Evolutionary conservation across 1,140 invertebrate genomes (phyloP), one percentile per base, ranked within the genome.

Genomic region (Drosophila malerkotliana): DNA sequence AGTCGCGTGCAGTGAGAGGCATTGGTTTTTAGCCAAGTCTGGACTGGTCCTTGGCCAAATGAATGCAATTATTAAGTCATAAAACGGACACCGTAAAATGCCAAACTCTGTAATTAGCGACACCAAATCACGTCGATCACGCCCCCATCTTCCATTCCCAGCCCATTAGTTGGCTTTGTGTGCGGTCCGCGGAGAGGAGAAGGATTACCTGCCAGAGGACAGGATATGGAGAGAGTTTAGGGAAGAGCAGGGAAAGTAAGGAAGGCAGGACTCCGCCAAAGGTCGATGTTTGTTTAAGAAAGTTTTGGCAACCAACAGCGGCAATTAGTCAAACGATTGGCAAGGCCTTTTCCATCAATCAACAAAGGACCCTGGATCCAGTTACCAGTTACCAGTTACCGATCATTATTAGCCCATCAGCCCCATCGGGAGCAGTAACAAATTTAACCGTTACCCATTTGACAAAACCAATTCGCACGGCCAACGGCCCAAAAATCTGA

Each of bases 51-150:
- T 45, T 21, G 21, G 67, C 64, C 73, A 71, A 85, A 61, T 74
- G 81, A 88, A 73, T 73, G 79, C 84, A 88, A 88, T 89, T 88
- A 88, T 88, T 77, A 77, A 88, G 83, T 78, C 83, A 88, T 88
- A 88, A 88, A 89, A 89, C 80, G 73, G 47, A 57, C 66, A 72
- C 59, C 72, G 73, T 45, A 79, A 83, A 89, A 88, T 73, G 56
- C 68, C 56, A 39, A 60, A 78, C 69, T 79, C 84, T 89, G 80
- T 89, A 90, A 89, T 89, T 89, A 89, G 84, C 84, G 84, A 89
- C 84, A 89, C 84, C 84, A 89, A 89, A 85, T 89, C 84, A 80
- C 74, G 67, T 24, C 52, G 48, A 15, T 15, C 69, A 72, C 77
- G 79, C 84, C 84, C 61, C 37, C 48, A 41, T 63, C 63, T 44